Evolutionary conservation across 23 tunicate genomes (phyloP).

Genomic region (Diplosoma virens): DNA sequence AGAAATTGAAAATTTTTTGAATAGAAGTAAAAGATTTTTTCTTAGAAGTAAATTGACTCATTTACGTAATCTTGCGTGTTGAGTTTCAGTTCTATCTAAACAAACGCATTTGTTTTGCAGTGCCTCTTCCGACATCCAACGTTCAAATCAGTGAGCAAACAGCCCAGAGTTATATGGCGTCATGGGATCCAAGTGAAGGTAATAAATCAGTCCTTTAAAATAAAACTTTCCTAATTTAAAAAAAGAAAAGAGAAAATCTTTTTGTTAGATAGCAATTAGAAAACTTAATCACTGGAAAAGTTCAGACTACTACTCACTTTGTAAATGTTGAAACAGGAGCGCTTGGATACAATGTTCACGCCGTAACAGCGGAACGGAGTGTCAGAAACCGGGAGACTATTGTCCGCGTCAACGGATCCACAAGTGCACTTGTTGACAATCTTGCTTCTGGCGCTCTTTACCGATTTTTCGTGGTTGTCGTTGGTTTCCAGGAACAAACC

Average conservation of each 20-base stretch:
- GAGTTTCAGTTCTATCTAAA: too few relatives aligned
- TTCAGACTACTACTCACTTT: too few relatives aligned
- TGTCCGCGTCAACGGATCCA: slow-evolving; percentile 20
- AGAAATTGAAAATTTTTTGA: too few relatives aligned
- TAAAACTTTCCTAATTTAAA: too few relatives aligned
- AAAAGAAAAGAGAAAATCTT: too few relatives aligned
- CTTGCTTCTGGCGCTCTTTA: slow-evolving; percentile 36
- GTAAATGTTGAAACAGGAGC: slow-evolving; percentile 39
- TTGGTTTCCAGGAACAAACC: slow-evolving; percentile 44
- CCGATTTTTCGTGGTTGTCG: slow-evolving; percentile 15
- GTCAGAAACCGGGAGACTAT: background rate
- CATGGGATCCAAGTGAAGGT: slow-evolving; percentile 35
- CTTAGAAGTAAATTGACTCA: too few relatives aligned
- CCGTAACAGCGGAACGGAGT: slow-evolving; percentile 16
- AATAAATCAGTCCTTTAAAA: too few relatives aligned
- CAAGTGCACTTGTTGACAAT: background rate
- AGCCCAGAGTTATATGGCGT: background rate
- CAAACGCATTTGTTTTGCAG: slow-evolving; percentile 2
- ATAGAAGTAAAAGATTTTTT: too few relatives aligned
- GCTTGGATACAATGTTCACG: slow-evolving; percentile 11
- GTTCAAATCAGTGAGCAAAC: background rate
- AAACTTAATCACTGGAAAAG: too few relatives aligned
- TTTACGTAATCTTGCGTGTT: too few relatives aligned
- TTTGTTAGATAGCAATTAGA: too few relatives aligned
- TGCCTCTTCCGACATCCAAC: slow-evolving; percentile 21